Evolutionary conservation across 1,140 invertebrate genomes (phyloP).

Genomic region (Drosophila biarmipes): DNA sequence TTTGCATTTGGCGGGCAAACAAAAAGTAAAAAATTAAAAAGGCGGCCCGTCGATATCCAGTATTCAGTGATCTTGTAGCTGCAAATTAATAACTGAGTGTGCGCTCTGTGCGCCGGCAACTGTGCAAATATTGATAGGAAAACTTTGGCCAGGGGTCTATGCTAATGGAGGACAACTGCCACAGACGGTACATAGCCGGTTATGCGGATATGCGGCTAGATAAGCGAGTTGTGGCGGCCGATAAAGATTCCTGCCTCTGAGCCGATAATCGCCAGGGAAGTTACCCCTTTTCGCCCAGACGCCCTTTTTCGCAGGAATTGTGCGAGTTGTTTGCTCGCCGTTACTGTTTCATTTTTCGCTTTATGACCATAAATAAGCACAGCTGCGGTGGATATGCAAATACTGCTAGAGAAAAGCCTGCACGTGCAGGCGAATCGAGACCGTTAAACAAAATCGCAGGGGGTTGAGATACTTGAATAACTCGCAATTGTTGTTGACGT

Average conservation of each 20-base stretch:
- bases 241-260: slow-evolving; percentile 16
- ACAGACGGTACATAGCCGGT: slow-evolving; percentile 30
- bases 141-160: slow-evolving; percentile 43
- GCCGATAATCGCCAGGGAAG: neutral
- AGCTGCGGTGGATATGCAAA: slow-evolving; percentile 77
- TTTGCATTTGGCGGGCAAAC: slow-evolving; percentile 66
- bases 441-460: neutral
- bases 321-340: slow-evolving; percentile 22
- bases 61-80: slow-evolving; percentile 75
- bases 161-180: slow-evolving; percentile 50
- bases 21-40: slow-evolving; percentile 25
- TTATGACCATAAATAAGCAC: slow-evolving; percentile 72
- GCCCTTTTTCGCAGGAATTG: slow-evolving; percentile 27
- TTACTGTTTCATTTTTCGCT: slow-evolving; percentile 40
- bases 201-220: slow-evolving; percentile 27
- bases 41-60: slow-evolving; percentile 43
- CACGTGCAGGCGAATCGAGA: slow-evolving; percentile 61
- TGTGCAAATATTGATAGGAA: slow-evolving; percentile 69
- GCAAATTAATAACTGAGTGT: slow-evolving; percentile 71
- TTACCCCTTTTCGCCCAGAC: slow-evolving; percentile 23
- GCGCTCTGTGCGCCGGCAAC: slow-evolving; percentile 39
- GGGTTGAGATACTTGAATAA: slow-evolving; percentile 34
- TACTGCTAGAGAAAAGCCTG: slow-evolving; percentile 46
- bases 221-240: slow-evolving; percentile 24
- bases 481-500: slow-evolving; percentile 33